Evolutionary conservation across 30 jellyfish, hydroid and myxozoan genomes (phyloP).

Genomic region (Pelagia noctiluca): DNA sequence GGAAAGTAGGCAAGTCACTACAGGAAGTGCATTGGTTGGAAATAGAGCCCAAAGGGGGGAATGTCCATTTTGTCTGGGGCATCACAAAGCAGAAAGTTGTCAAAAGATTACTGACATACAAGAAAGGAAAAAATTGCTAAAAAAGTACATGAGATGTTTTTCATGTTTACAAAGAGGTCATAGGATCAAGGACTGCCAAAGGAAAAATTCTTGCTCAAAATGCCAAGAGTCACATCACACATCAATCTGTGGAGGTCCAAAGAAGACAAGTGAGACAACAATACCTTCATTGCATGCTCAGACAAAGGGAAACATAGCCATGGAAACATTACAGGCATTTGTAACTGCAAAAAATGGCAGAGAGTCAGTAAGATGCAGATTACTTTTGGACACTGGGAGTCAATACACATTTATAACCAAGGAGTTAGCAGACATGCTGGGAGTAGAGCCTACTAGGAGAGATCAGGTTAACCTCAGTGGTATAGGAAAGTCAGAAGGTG

Average conservation of each 20-base stretch:
- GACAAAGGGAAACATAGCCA: conserved; percentile 22
- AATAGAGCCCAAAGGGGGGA: conserved; percentile 2
- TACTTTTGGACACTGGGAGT: conserved; percentile 65
- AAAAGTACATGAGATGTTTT: conserved; percentile 28
- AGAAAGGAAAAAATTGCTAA: conserved; percentile 9
- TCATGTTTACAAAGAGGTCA: conserved; percentile 41
- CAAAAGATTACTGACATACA: conserved; percentile 4
- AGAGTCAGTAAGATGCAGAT: conserved; percentile 36
- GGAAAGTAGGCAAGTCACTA: background rate
- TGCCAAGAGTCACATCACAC: conserved; percentile 5
- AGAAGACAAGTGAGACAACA: background rate
- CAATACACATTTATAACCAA: conserved; percentile 27
- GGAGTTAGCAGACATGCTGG: conserved; percentile 29
- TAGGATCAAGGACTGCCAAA: background rate
- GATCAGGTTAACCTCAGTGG: conserved; percentile 16
- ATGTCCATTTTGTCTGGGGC: conserved; percentile 39
- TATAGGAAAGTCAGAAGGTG: conserved; percentile 26
- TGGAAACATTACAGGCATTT: conserved; percentile 16
- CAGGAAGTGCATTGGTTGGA: background rate
- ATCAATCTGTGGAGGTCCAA: conserved; percentile 16
- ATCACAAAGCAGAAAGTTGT: conserved; percentile 40
- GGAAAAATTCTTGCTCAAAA: background rate
- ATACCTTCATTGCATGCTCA: conserved; percentile 19
- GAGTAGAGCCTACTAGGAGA: conserved; percentile 24
- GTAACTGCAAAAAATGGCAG: conserved; percentile 24